phyloP scores from a whole-genome alignment of 23 tunicate genomes.

The Trididemnum clinides region DNA sequence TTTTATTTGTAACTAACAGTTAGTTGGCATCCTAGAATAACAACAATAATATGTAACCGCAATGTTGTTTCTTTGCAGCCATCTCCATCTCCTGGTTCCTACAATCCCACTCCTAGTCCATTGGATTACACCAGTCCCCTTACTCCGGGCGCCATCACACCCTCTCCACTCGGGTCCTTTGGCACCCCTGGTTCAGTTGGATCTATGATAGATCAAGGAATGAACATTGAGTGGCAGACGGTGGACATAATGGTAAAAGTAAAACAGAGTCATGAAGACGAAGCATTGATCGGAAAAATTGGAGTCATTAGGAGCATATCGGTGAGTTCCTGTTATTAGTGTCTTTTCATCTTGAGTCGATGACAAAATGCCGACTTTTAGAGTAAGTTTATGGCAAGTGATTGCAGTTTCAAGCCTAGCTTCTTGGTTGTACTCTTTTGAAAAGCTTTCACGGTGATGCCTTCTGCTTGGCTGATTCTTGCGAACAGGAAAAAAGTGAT shows the following conservation, averaged over 20 bases:
- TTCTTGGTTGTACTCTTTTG: too few species aligned
- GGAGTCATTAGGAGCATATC: constrained; percentile 91
- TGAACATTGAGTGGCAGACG: constrained; percentile 93
- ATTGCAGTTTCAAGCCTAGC: too few species aligned
- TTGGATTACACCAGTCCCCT: constrained; percentile 93
- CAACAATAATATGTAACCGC: too few species aligned
- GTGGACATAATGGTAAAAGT: constrained; percentile 89
- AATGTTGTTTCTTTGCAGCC: constrained; percentile 45
- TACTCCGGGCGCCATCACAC: constrained; percentile 83
- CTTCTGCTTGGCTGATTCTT: too few species aligned
- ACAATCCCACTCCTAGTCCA: constrained; percentile 83
- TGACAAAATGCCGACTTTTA: too few species aligned
- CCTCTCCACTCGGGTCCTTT: constrained; percentile 77
- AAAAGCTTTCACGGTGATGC: too few species aligned
- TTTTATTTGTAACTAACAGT: too few species aligned
- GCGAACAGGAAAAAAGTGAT: too few species aligned
- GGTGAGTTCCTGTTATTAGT: too few species aligned
- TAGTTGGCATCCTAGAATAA: too few species aligned
- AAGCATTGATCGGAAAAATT: constrained; percentile 49
- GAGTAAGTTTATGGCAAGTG: too few species aligned
- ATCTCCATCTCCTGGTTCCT: constrained; percentile 76
- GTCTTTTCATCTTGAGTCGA: too few species aligned
- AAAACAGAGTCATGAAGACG: constrained; percentile 69
- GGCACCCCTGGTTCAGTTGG: constrained; percentile 87
- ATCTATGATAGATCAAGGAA: constrained; percentile 53